phyloP scores from a whole-genome alignment of 1,140 invertebrate species.

The Acyrthosiphon pisum region DNA sequence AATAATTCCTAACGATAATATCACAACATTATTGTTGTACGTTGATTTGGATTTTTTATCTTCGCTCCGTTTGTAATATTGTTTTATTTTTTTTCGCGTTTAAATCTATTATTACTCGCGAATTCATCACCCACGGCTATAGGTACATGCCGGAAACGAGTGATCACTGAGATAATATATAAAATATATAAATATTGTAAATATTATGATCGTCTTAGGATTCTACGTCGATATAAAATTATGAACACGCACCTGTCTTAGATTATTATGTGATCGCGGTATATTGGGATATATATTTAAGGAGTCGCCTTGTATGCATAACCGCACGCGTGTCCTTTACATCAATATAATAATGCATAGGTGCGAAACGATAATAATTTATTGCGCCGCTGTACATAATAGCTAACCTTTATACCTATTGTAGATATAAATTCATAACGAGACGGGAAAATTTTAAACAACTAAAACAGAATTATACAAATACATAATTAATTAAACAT shows the following conservation, averaged over 20 bases:
- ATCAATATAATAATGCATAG: background rate
- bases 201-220: too few relatives aligned
- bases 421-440: background rate
- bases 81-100: background rate
- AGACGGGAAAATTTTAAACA: background rate
- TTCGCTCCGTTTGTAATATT: background rate
- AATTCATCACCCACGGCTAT: background rate
- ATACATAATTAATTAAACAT: conserved; percentile 14
- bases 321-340: conserved; percentile 8
- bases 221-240: background rate
- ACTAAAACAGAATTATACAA: background rate
- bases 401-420: background rate
- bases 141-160: background rate
- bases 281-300: background rate
- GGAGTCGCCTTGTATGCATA: background rate
- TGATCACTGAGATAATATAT: too few relatives aligned
- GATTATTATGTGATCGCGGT: background rate
- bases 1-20: background rate
- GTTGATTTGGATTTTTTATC: background rate
- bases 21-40: background rate
- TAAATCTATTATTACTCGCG: background rate
- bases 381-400: background rate
- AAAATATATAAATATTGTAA: too few relatives aligned
- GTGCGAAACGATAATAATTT: background rate
- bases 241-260: background rate